A percentile compares a stretch with the other conserved stretches of the same genome.
phyloP scores from a whole-genome alignment of 2,113 vertebrate species.

The Oreocharis arfaki region DNA sequence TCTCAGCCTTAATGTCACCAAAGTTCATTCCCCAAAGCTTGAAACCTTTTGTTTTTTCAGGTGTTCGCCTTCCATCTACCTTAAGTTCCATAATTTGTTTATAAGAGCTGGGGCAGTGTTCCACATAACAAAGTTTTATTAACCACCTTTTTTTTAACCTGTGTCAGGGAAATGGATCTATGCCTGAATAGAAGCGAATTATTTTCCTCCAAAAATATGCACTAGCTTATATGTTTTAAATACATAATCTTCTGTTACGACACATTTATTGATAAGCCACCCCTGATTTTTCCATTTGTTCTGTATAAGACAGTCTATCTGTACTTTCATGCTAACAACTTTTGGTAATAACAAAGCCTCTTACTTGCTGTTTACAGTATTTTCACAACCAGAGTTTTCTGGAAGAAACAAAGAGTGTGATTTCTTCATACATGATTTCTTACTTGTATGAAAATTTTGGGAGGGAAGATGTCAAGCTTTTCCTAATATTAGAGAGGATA shows the following conservation, averaged over 20 bases:
- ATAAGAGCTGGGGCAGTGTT: not conserved
- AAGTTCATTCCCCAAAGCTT: not conserved
- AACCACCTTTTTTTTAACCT: not conserved
- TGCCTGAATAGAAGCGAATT: not conserved
- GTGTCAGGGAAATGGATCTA: not conserved
- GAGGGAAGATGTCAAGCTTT: not conserved
- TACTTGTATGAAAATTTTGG: not conserved
- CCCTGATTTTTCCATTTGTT: not conserved
- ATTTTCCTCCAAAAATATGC: not conserved
- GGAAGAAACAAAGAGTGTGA: not conserved
- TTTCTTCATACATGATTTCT: too few relatives aligned
- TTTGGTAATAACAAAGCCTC: not conserved
- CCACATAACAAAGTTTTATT: not conserved
- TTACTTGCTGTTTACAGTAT: not conserved
- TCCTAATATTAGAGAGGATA: not conserved
- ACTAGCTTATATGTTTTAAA: not conserved
- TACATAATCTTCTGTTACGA: not conserved
- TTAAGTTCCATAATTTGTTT: not conserved
- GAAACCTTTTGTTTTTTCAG: not conserved
- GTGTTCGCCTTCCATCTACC: fast-evolving
- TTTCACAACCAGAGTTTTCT: not conserved
- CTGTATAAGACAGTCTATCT: not conserved
- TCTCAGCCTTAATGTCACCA: not conserved
- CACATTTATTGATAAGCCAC: not conserved
- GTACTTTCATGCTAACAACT: not conserved